These are phyloP conservation scores for Gari tellinella DNA, from an alignment of 2,888 invertebrate genomes.

Conservation along the genomic window DNA sequence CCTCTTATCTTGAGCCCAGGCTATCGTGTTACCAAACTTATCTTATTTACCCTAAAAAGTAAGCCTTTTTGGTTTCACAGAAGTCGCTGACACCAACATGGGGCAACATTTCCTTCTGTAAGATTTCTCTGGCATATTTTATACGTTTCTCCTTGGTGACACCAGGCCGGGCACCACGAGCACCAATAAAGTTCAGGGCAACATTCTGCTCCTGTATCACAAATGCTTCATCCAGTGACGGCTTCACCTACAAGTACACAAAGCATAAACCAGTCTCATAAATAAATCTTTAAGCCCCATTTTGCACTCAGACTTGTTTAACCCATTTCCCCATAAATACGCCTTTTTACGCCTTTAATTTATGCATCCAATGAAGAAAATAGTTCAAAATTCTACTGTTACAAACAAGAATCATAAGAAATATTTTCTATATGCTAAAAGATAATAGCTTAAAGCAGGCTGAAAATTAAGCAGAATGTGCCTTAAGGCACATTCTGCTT, in stretches of 20 bases:
- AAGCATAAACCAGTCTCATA: not conserved
- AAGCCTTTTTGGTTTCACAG: constrained; percentile 99
- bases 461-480: no score
- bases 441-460: no score
- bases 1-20: no score
- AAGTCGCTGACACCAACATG: constrained; percentile 99
- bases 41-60: constrained; percentile 91
- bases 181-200: constrained; percentile 99
- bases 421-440: no score
- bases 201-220: constrained; percentile 99
- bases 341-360: no score
- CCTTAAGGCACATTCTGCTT: no score
- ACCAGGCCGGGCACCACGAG: constrained; percentile 98
- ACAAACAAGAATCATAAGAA: no score
- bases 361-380: no score
- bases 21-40: no score
- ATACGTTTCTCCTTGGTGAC: constrained; percentile 99
- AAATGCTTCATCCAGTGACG: constrained; percentile 99
- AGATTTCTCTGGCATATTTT: constrained; percentile 99
- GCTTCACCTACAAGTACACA: constrained; percentile 89
- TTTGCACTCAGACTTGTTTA: not conserved
- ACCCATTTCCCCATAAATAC: no score
- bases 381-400: no score
- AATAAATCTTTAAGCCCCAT: no score
- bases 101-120: constrained; percentile 99